Evolutionary conservation across 2,113 vertebrate species (phyloP), one percentile per base, ranked within the genome.

Genomic region (Oreamnos americanus): DNA sequence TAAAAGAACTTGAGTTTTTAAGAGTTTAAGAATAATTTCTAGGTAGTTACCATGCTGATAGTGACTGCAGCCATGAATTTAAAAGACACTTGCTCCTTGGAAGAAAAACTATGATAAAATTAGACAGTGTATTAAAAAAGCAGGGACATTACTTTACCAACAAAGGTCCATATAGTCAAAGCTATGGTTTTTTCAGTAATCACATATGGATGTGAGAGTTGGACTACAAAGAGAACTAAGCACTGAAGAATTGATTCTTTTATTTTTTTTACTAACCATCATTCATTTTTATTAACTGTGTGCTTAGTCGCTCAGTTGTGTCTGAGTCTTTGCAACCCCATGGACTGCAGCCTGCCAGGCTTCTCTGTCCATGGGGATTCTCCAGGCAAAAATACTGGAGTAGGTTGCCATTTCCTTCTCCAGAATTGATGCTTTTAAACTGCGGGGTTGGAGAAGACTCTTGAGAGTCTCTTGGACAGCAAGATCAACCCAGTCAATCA

Each of bases 1-100:
- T 87, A 30, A 82, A 90, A 90, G 19, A 67, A 43, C 3, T 11
- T 83, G 3, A 36, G 36, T 57, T 88, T 79, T 81, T 26, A 60
- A 43, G 84, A 39, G 39, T 83, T 93, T 90, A 96, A 90, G 62
- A 88, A 95, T 30, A 30, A 89, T 57, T 91, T 92, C 30, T 67
- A 57, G 81, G 47, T 89, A 81, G 87, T 94, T 28, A 89, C 14
- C 21, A 79, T 60, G 36, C 19, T 6, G 67, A 23, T 23, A 21
- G 67, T 23, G n/a, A 71, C 67, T 71, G n/a, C 67, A 23, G 67
- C n/a, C 5, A 71, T 71, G n/a, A 71, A 71, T 71, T 71, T 36
- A 36, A 71, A 71, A 71, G 67, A 71, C 19, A 71, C 5, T 39
- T 71, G n/a, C 67, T 71, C n/a, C 19, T 23, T 71, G 67, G 67